Evolutionary conservation across 2,113 vertebrate species (phyloP).

Genomic region (Gavia stellata): DNA sequence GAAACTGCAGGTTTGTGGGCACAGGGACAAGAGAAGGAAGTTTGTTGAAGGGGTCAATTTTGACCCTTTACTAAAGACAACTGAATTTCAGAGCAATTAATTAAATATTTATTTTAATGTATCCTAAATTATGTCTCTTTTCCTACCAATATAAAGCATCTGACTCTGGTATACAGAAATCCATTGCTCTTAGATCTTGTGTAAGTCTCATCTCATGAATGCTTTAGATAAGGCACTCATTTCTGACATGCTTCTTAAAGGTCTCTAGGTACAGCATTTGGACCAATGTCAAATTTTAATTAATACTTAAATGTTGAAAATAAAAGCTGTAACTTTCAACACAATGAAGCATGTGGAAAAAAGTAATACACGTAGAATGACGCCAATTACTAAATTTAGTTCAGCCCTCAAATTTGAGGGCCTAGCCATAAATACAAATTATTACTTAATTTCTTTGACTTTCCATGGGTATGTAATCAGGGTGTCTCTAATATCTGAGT

Average conservation of each 20-base stretch:
- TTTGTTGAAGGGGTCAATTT: not conserved
- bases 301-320: not conserved
- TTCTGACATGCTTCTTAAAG: not conserved
- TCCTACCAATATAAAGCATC: not conserved
- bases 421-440: not conserved
- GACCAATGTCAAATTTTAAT: slow-evolving; percentile 10
- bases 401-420: not conserved
- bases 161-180: not conserved
- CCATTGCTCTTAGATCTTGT: not conserved
- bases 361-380: not conserved
- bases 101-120: not conserved
- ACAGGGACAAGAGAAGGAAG: not conserved
- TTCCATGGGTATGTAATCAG: not conserved
- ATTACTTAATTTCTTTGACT: not conserved
- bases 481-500: not conserved
- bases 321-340: not conserved
- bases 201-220: not conserved
- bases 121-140: not conserved
- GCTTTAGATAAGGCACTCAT: not conserved
- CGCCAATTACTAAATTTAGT: not conserved
- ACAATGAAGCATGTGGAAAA: not conserved
- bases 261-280: not conserved
- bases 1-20: not conserved
- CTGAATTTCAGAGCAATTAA: not conserved
- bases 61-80: not conserved